Evolutionary conservation across 2,888 invertebrate species (phyloP), one percentile per base, ranked within the genome.

Genomic region (Allacma fusca): DNA sequence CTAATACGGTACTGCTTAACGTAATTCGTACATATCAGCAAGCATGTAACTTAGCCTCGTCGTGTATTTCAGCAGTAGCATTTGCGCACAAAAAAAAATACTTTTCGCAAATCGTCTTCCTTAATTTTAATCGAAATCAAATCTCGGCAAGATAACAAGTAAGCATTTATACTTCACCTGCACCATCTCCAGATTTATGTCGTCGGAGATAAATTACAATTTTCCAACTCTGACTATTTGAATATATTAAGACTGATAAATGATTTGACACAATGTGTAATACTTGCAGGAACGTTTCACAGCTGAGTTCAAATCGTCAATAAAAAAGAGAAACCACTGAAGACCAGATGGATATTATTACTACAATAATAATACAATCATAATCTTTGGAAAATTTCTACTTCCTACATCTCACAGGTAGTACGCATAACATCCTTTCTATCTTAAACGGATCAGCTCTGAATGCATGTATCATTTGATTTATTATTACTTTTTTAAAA

Each of bases 31-130:
- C 29, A 68, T 34, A 40, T 29, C 29, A 40, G 68, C 34, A 34
- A 29, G 68, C 28, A 40, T 19, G 28, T 28, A 65, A 65, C 7
- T 26, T 28, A 28, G 26, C 65, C 28, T 50, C 24, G 29, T 65
- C 65, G 19, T n/a, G 16, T 65, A 65, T 65, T 65, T 28, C 19
- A 50, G 23, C 23, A 12, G 23, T 16, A 12, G 44, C 70, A 70
- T 70, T 70, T 70, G 70, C 70, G 70, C 70, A 70, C 43, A 44
- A 50, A 50, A 44, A 50, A 50, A 50, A 13, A 50, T 50, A 1
- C 16, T 50, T 50, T 50, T 13, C n/a, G 50, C 50, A n/a, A 50
- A 50, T 50, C 34, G 26, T 68, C 24, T 64, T 12, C 21, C 57
- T 23, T 26, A 64, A 24, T 64, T 24, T 28, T 65, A 28, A 65